A percentile compares a stretch with the other conserved stretches of the same genome.
phyloP scores from a whole-genome alignment of 2,888 invertebrate species.

The Subacronicta megacephala region DNA sequence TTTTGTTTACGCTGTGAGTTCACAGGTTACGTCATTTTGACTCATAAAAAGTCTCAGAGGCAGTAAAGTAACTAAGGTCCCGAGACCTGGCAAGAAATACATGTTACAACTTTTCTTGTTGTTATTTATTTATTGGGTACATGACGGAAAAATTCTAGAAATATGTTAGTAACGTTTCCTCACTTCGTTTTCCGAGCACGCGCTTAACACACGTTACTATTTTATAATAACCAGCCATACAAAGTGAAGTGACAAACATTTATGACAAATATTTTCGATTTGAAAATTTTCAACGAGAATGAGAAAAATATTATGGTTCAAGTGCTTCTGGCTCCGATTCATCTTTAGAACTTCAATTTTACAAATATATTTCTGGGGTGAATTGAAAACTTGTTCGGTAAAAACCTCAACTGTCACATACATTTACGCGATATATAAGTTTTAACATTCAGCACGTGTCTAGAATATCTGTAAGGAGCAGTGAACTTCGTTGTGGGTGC shows the following conservation, averaged over 20 bases:
- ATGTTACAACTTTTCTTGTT: conserved; percentile 4
- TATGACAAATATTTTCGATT: conserved; percentile 47
- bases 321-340: conserved; percentile 46
- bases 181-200: conserved; percentile 6
- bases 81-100: conserved; percentile 16
- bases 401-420: conserved; percentile 69
- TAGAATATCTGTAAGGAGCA: conserved; percentile 73
- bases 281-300: conserved; percentile 34
- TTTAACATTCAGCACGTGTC: conserved; percentile 77
- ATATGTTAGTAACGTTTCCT: conserved; percentile 15
- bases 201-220: conserved; percentile 14
- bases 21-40: conserved; percentile 40
- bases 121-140: conserved; percentile 17
- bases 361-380: conserved; percentile 56
- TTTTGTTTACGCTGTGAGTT: conserved; percentile 43
- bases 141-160: not conserved
- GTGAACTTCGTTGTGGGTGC: conserved; percentile 78
- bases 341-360: conserved; percentile 62
- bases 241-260: conserved; percentile 41
- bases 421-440: conserved; percentile 70
- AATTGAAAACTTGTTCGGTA: conserved; percentile 58
- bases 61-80: conserved; percentile 15
- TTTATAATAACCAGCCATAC: conserved; percentile 33
- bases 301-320: conserved; percentile 41
- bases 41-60: conserved; percentile 20